Evolutionary conservation across 2,113 vertebrate species (phyloP).

Genomic region (Chaetorhynchus papuensis): DNA sequence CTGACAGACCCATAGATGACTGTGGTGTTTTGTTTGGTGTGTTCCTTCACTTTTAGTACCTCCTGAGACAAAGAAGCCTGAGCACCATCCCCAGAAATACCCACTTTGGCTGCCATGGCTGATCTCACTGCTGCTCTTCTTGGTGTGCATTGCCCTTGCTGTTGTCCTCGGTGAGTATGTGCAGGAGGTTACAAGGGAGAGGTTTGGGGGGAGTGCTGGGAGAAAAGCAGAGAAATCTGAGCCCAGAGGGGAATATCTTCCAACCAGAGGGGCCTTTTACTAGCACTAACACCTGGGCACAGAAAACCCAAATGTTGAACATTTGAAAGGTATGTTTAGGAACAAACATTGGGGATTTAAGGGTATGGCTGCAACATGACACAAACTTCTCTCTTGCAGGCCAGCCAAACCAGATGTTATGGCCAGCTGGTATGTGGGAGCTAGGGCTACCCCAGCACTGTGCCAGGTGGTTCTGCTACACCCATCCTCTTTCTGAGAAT

Average conservation of each 20-base stretch:
- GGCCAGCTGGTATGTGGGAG: not conserved
- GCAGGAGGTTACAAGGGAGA: not conserved
- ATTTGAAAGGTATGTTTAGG: not conserved
- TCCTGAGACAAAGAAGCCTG: not conserved
- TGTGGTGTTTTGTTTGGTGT: not conserved
- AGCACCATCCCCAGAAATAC: not conserved
- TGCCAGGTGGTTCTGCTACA: not conserved
- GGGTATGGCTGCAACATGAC: not conserved
- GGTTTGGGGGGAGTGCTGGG: not conserved
- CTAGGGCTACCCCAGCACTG: not conserved
- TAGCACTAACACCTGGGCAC: not conserved
- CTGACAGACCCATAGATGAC: not conserved
- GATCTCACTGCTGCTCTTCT: conserved; percentile 14
- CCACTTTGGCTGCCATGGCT: not conserved
- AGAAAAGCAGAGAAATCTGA: not conserved
- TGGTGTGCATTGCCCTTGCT: not conserved
- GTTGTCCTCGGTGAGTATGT: not conserved
- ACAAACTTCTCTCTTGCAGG: not conserved
- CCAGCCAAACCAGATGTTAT: not conserved
- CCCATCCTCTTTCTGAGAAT: not conserved
- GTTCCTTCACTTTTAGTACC: not conserved
- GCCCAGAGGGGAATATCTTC: not conserved
- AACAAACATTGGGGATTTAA: not conserved
- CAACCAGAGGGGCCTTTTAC: not conserved
- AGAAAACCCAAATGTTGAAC: not conserved